Evolutionary conservation across 2,113 vertebrate genomes (phyloP).

Genomic region (Syngnathoides biaculeatus): DNA sequence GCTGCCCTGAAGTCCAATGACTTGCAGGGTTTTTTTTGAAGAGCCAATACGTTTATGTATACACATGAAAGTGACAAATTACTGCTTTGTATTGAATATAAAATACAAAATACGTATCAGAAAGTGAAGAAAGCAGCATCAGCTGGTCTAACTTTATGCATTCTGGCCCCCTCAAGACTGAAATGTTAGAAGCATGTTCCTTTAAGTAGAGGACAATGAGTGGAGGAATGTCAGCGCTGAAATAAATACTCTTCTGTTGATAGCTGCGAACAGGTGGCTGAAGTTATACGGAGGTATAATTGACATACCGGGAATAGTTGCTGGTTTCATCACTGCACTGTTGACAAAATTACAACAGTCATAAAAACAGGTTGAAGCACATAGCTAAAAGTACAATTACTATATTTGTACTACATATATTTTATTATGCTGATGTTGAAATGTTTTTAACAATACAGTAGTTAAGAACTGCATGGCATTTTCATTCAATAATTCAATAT

Average conservation of each 20-base stretch:
- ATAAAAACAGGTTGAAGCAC: background rate
- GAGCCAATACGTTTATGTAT: too few relatives aligned
- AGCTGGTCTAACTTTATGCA: background rate
- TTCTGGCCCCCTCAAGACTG: slow-evolving; percentile 13
- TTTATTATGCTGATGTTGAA: background rate
- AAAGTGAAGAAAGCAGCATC: background rate
- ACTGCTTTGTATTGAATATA: background rate
- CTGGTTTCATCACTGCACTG: slow-evolving; percentile 46
- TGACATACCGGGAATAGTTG: slow-evolving; percentile 56
- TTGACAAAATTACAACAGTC: slow-evolving; percentile 20
- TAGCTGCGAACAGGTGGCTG: slow-evolving; percentile 66
- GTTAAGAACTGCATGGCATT: background rate
- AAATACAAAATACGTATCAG: slow-evolving; percentile 21
- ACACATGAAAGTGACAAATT: too few relatives aligned
- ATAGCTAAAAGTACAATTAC: background rate
- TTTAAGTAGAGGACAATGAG: slow-evolving; percentile 34
- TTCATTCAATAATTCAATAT: background rate
- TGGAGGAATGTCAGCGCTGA: slow-evolving; percentile 38
- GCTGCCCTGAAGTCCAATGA: too few relatives aligned
- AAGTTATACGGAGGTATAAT: slow-evolving; percentile 41
- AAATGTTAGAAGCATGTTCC: slow-evolving; percentile 34
- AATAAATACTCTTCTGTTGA: slow-evolving; percentile 65
- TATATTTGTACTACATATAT: background rate
- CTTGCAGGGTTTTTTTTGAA: too few relatives aligned
- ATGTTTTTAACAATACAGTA: background rate